Evolutionary conservation across 1,140 invertebrate genomes (phyloP).

Genomic region (Plutomurus gul): DNA sequence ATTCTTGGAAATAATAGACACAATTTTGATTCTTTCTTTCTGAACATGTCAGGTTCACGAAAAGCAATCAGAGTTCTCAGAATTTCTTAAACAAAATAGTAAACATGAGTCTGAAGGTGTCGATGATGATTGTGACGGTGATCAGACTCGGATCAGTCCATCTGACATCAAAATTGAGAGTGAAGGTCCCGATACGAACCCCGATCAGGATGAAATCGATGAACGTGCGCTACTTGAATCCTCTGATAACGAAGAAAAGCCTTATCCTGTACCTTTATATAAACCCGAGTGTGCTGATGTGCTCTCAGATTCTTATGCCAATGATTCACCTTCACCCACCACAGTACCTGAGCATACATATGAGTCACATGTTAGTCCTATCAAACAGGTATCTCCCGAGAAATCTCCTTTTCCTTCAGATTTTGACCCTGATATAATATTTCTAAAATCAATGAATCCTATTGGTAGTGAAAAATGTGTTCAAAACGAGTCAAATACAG

Average conservation of each 20-base stretch:
- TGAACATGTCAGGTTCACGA: conserved; percentile 30
- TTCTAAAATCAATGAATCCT: not conserved
- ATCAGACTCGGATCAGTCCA: not conserved
- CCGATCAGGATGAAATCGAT: conserved; percentile 10
- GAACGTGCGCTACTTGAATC: not conserved
- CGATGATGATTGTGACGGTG: conserved; percentile 9
- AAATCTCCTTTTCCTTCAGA: not conserved
- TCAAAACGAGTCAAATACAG: not conserved
- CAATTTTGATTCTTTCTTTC: conserved; percentile 10
- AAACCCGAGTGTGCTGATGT: not conserved
- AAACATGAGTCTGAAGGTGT: conserved; percentile 35
- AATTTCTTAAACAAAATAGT: conserved; percentile 31
- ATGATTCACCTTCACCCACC: not conserved
- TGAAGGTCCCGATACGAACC: conserved; percentile 15
- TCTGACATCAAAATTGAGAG: not conserved
- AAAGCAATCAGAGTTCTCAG: conserved; percentile 38
- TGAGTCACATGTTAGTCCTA: not conserved
- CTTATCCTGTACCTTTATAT: not conserved
- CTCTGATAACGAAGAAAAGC: not conserved
- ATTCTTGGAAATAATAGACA: conserved; percentile 3
- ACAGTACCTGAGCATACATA: not conserved
- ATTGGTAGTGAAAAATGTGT: conserved; percentile 11
- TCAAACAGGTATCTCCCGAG: not conserved
- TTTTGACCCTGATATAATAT: conserved; percentile 8
- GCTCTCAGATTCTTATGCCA: not conserved